Evolutionary conservation across 35 echinoderm and acorn worm species (phyloP), one percentile per base, ranked within the genome.

Genomic region (Apostichopus japonicus): DNA sequence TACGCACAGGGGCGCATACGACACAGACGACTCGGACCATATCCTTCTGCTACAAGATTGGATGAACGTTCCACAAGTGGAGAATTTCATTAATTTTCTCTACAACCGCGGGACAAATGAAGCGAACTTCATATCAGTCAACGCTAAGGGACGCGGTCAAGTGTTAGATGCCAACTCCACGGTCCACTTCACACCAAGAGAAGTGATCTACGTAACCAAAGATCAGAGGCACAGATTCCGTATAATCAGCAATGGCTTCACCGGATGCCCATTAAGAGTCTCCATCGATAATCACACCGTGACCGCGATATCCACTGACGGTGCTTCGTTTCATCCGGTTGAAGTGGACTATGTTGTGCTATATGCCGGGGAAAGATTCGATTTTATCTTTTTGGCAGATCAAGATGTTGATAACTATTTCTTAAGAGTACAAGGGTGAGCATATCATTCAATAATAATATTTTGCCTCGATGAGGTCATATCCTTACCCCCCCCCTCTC

Each of bases 201-300:
- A 84, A 55, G 52, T 84, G 5, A 5, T 84, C n/a, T 7, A 53
- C 19, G 80, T 84, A 14, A 22, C 14, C 4, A 53, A 55, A 53
- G 52, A 15, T 15, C 55, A 55, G 53, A 6, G 80, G 17, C 55
- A 84, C 14, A 51, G 80, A 53, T 56, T 84, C 56, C 80, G 80
- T 23, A 14, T 84, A 4, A 84, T 84, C 9, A 84, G 80, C 53
- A 84, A 84, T 54, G 80, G 52, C 8, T 84, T 84, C 53, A 84
- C 80, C 17, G 80, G 80, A 56, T 84, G 80, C 22, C 80, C 80
- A 9, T 55, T 84, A 17, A 84, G 22, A 1, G 53, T 84, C 11
- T 56, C 80, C 6, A 17, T 84, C 53, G 80, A 84, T 84, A 53
- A 84, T 15, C 80, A 84, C 56, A 53, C 33, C 3, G 52, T 84